Conservation (phyloP, 2,888 invertebrate species). For the Oasisia sp. region DNA sequence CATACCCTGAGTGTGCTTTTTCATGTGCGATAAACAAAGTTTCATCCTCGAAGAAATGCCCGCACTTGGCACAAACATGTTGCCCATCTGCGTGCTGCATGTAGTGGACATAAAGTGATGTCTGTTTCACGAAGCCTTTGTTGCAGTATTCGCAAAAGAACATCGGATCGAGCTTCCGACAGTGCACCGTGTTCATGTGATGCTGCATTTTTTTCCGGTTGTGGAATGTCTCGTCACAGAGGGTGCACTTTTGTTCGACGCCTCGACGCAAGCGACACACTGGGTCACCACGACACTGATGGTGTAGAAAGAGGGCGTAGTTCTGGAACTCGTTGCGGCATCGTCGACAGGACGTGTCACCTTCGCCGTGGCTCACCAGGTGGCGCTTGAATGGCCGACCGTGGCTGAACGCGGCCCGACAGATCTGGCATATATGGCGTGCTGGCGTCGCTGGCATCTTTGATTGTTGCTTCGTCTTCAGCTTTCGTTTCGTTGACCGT, state of each 20-base stretch:
- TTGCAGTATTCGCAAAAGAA: slow-evolving; percentile 51
- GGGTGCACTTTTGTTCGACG: slow-evolving; percentile 19
- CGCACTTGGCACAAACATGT: slow-evolving; percentile 54
- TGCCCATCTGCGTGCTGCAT: slow-evolving; percentile 50
- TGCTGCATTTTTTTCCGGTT: slow-evolving; percentile 26
- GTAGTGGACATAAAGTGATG: slow-evolving; percentile 50
- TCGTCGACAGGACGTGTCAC: not conserved
- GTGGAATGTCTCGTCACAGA: slow-evolving; percentile 20
- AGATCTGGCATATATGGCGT: not conserved
- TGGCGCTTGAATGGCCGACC: not conserved
- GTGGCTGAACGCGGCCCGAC: not conserved
- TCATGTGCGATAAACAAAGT: slow-evolving; percentile 46
- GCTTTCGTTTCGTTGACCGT: not conserved
- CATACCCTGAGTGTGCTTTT: slow-evolving; percentile 46
- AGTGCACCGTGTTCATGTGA: slow-evolving; percentile 50
- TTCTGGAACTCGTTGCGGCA: not conserved
- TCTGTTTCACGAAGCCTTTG: slow-evolving; percentile 48
- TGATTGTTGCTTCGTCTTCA: not conserved
- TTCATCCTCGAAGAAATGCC: slow-evolving; percentile 48
- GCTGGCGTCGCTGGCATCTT: not conserved
- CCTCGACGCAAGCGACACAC: not conserved
- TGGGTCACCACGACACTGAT: not conserved
- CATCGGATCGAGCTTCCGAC: slow-evolving; percentile 44
- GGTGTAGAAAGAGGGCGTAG: slow-evolving; percentile 12
- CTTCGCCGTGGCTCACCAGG: not conserved